phyloP scores from a whole-genome alignment of 2,888 invertebrate species.

The Hermaeophaga mercurialis region DNA sequence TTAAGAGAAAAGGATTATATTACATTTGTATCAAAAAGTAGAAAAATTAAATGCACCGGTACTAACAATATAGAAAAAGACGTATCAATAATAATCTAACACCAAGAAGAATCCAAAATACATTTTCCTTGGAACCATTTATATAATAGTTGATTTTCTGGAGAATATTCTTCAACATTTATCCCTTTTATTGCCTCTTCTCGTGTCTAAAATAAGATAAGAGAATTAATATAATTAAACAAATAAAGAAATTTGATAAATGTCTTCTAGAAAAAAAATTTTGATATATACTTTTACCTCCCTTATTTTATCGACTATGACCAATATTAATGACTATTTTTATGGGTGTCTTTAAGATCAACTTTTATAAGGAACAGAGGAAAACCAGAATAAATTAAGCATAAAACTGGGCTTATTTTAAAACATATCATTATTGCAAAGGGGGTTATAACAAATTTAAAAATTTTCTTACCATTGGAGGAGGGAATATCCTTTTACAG shows the following conservation, averaged over 20 bases:
- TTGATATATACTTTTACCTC: neutral
- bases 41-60: too few species aligned
- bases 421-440: neutral
- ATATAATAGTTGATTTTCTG: slow-evolving; percentile 74
- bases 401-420: neutral
- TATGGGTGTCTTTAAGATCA: too few species aligned
- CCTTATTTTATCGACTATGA: neutral
- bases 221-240: too few species aligned
- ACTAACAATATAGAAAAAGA: too few species aligned
- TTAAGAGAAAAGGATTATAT: too few species aligned
- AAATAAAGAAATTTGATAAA: too few species aligned
- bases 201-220: slow-evolving; percentile 35
- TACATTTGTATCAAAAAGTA: too few species aligned
- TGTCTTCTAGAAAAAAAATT: too few species aligned
- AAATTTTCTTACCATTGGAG: slow-evolving; percentile 61
- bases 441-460: neutral
- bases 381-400: neutral
- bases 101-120: slow-evolving; percentile 78
- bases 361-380: too few species aligned
- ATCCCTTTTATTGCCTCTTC: slow-evolving; percentile 47
- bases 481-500: slow-evolving; percentile 83
- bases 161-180: slow-evolving; percentile 63
- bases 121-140: slow-evolving; percentile 93
- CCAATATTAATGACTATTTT: too few species aligned
- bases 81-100: too few species aligned